A percentile compares a stretch with the other conserved stretches of the same genome.
phyloP scores from a whole-genome alignment of 37 sponge, comb jelly and placozoan species.

The Tethya wilhelma region DNA sequence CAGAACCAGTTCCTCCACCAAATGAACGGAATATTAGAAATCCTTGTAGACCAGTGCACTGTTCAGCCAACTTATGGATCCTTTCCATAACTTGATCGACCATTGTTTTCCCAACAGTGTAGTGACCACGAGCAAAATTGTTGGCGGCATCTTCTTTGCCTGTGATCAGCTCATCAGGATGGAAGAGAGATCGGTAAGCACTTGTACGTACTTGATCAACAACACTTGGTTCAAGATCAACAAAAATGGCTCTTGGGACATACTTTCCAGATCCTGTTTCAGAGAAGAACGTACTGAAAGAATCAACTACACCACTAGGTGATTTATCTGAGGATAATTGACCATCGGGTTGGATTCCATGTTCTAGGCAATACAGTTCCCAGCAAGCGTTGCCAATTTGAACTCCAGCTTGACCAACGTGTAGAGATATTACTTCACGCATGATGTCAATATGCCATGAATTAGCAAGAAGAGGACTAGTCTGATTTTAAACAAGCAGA shows the following conservation, averaged over 20 bases:
- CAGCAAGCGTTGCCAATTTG: slow-evolving; percentile 89
- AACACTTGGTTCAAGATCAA: slow-evolving; percentile 91
- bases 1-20: slow-evolving; percentile 98
- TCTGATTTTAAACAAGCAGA: too few relatives aligned
- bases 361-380: slow-evolving; percentile 91
- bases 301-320: slow-evolving; percentile 85
- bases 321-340: slow-evolving; percentile 53
- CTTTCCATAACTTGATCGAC: slow-evolving; percentile 88
- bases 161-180: slow-evolving; percentile 94
- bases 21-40: slow-evolving; percentile 93
- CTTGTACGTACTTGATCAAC: slow-evolving; percentile 89
- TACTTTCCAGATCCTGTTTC: slow-evolving; percentile 92
- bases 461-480: too few relatives aligned
- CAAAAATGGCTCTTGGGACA: slow-evolving; percentile 90
- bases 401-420: slow-evolving; percentile 89
- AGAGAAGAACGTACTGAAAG: slow-evolving; percentile 96
- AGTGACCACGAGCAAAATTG: slow-evolving; percentile 98
- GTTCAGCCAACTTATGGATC: slow-evolving; percentile 90
- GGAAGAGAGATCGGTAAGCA: slow-evolving; percentile 90
- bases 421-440: slow-evolving; percentile 92
- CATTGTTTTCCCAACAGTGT: slow-evolving; percentile 92
- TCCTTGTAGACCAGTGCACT: slow-evolving; percentile 90
- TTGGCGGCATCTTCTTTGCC: slow-evolving; percentile 99
- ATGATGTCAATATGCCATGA: too few relatives aligned
- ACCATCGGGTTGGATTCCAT: slow-evolving; percentile 83